Base-by-base conservation (phyloP, 2,888 invertebrate genomes). In the Micoletzkya japonica region DNA sequence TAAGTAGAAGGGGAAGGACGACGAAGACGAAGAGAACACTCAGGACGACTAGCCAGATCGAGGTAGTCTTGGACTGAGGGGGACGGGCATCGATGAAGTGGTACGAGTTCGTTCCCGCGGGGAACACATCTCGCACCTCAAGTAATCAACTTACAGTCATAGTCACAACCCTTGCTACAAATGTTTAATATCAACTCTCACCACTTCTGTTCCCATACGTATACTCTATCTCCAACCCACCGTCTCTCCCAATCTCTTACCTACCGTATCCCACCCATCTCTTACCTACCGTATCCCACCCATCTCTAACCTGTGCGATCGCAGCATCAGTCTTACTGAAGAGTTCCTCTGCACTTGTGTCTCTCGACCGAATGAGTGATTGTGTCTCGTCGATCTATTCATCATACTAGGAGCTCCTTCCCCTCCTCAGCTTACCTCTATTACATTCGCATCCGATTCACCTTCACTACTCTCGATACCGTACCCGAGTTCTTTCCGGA, bases 21-120 rank as follows among this genome's bases (percentile, higher is more conserved):
- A 82, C 79, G 73, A 84, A 84, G 24, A 84, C 78, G 20, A 81
- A 30, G 2, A 84, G 59, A 30, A 84, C 82, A 71, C 72, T 72
- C 1, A 74, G 3, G 32, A 76, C 37, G 36, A 76, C 69, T 24
- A 73, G 49, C 73, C 73, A 74, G 26, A 73, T 72, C 1, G 76
- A 74, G 52, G 73, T 57, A 1, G 59, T 52, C 2, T 69, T 64
- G 4, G 76, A 73, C 52, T 78, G 78, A 6, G 84, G 84, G 1
- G 79, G 76, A 6, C 79, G 75, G n/a, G 84, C 84, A 60, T 84
- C 82, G 28, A 84, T 76, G 70, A 84, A 84, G 72, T 84, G 84
- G 66, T 82, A 84, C 0, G 80, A 76, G 58, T 72, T 73, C 32
- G 75, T 74, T 70, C 76, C 28, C 14, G 36, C 77, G 10, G 79